These are phyloP conservation scores for Ernsta delagoae DNA, from an alignment of 2,888 invertebrate species.

Conservation along the genomic window DNA sequence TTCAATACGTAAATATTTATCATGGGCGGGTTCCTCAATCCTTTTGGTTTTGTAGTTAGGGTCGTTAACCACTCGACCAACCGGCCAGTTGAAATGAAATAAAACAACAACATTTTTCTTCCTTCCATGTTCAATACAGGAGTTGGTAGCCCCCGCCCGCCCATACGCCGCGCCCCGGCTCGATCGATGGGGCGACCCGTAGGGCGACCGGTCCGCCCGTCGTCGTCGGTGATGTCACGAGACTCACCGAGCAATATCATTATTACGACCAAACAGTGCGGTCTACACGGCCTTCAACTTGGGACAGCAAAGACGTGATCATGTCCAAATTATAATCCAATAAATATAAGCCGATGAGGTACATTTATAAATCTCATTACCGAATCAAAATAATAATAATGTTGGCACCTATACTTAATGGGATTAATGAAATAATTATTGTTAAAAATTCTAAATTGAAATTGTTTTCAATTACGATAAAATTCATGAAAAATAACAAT, in stretches of 20 bases:
- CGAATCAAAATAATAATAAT: neutral
- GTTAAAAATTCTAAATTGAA: no score
- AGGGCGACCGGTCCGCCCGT: conserved; percentile 4
- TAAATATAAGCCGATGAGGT: neutral
- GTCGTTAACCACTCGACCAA: no score
- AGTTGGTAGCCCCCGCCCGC: conserved; percentile 33
- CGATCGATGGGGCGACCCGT: conserved; percentile 37
- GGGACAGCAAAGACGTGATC: neutral
- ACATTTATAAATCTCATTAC: no score
- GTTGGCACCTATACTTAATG: no score
- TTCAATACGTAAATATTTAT: no score
- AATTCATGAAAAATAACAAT: no score
- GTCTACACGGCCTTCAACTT: conserved; percentile 38
- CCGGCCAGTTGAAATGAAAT: no score
- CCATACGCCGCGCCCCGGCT: conserved; percentile 30
- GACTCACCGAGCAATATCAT: no score
- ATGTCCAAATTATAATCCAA: neutral
- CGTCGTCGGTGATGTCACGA: conserved; percentile 31
- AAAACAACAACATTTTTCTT: neutral
- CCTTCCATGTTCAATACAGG: neutral
- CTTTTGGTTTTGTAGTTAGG: no score
- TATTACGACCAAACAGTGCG: conserved; percentile 16
- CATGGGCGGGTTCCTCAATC: no score
- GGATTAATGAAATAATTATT: no score
- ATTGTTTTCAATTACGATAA: no score